Evolutionary conservation across 2,113 vertebrate species (phyloP).

Genomic region (Corydoras sp.): DNA sequence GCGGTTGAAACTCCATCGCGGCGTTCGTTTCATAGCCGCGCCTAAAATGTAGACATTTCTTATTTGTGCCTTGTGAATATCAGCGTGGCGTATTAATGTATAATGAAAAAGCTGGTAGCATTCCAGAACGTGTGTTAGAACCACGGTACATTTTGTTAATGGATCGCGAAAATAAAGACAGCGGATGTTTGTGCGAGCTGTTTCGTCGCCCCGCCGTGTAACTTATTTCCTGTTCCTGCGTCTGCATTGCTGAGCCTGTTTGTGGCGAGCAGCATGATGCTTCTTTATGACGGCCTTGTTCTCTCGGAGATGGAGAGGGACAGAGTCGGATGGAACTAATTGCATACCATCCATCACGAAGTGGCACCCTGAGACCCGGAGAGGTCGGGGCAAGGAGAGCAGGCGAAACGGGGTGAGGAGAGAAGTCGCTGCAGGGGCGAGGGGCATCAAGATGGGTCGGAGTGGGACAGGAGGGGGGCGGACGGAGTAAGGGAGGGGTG

Average conservation of each 20-base stretch:
- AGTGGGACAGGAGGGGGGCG: slow-evolving; percentile 36
- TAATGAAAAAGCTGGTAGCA: slow-evolving; percentile 51
- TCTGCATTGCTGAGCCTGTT: slow-evolving; percentile 19
- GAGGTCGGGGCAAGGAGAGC: slow-evolving; percentile 64
- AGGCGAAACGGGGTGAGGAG: slow-evolving; percentile 22
- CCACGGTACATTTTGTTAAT: slow-evolving; percentile 22
- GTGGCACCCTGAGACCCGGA: slow-evolving; percentile 52
- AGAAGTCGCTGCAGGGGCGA: slow-evolving; percentile 31
- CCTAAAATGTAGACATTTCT: slow-evolving; percentile 23
- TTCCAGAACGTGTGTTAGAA: slow-evolving; percentile 26
- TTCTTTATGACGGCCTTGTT: slow-evolving; percentile 45
- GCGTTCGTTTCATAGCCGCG: slow-evolving; percentile 18
- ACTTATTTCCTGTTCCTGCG: slow-evolving; percentile 2
- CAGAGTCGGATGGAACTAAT: slow-evolving; percentile 68
- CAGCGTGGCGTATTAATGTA: slow-evolving; percentile 58
- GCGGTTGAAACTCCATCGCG: slow-evolving; percentile 28
- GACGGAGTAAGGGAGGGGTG: slow-evolving; percentile 27
- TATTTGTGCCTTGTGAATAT: slow-evolving; percentile 23
- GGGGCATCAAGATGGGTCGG: slow-evolving; percentile 43
- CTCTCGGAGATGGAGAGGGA: slow-evolving; percentile 42
- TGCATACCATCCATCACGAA: slow-evolving; percentile 67
- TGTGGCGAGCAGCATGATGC: slow-evolving; percentile 21
- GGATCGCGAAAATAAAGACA: not conserved
- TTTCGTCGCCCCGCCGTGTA: not conserved
- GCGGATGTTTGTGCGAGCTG: not conserved